A percentile compares a stretch with the other conserved stretches of the same genome.
phyloP scores from a whole-genome alignment of 1,140 invertebrate species.

The Centruroides vittatus region DNA sequence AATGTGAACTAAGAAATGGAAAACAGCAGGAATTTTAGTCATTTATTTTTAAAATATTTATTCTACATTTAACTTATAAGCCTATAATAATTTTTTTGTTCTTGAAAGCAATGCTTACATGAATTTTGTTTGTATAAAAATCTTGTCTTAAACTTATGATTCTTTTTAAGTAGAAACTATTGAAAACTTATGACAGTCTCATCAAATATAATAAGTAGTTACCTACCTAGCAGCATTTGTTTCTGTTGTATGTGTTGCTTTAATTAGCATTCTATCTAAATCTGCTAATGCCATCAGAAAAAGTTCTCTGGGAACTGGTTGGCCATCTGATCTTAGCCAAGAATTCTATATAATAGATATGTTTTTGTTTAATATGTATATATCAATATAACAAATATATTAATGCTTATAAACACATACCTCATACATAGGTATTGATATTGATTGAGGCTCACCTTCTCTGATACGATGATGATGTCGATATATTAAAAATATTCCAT shows the following conservation, averaged over 20 bases:
- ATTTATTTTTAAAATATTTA: background rate
- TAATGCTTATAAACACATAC: slow-evolving; percentile 17
- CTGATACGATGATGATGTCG: slow-evolving; percentile 40
- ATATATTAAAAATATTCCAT: slow-evolving; percentile 57
- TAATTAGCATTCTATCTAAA: slow-evolving; percentile 71
- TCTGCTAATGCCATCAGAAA: slow-evolving; percentile 85
- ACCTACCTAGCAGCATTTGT: slow-evolving; percentile 57
- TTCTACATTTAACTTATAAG: background rate
- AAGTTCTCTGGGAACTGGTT: slow-evolving; percentile 64
- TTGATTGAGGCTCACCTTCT: slow-evolving; percentile 44
- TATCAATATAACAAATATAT: background rate
- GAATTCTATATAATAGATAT: slow-evolving; percentile 18
- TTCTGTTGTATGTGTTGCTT: slow-evolving; percentile 77
- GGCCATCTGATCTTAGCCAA: slow-evolving; percentile 72
- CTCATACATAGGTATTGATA: slow-evolving; percentile 58
- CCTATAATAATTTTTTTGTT: background rate
- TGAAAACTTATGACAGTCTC: too few species aligned
- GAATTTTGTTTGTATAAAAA: too few species aligned
- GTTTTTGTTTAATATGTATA: background rate
- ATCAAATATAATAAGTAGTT: too few species aligned
- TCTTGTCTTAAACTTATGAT: too few species aligned
- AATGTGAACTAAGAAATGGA: too few species aligned
- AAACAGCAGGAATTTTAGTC: too few species aligned
- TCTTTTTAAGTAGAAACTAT: too few species aligned
- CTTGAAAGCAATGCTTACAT: too few species aligned